Percentiles rank a stretch among this genome's conserved stretches.
Evolutionary conservation across 35 echinoderm and acorn worm genomes (phyloP).

Genomic region (Amphiura filiformis): DNA sequence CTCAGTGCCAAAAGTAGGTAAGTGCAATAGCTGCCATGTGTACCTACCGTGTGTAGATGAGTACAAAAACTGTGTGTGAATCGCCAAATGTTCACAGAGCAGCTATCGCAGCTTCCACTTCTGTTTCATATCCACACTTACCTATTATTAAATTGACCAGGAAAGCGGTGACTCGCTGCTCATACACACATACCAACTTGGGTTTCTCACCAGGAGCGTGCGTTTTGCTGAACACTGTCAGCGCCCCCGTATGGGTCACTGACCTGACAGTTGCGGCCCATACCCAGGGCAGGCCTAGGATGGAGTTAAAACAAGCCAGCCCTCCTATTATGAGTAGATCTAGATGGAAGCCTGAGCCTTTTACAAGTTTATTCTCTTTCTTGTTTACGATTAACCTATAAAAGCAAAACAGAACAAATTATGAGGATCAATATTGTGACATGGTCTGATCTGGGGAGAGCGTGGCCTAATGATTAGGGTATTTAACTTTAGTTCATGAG

Average conservation of each 20-base stretch:
- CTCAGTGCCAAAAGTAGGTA: no score
- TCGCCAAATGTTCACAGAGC: no score
- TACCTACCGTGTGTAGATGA: no score
- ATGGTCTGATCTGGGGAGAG: no score
- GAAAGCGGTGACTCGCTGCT: slow-evolving; percentile 74
- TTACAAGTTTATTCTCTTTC: slow-evolving; percentile 77
- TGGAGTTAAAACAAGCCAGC: slow-evolving; percentile 53
- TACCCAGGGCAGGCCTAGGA: slow-evolving; percentile 81
- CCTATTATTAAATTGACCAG: slow-evolving; percentile 79
- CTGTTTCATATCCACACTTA: no score
- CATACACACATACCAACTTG: slow-evolving; percentile 42
- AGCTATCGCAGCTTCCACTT: no score
- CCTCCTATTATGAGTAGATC: slow-evolving; percentile 75
- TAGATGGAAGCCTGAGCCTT: slow-evolving; percentile 81
- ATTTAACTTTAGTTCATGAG: no score
- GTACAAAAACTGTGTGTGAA: no score
- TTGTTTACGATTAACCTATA: slow-evolving; percentile 89
- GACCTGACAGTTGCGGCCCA: slow-evolving; percentile 84
- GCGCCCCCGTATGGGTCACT: slow-evolving; percentile 72
- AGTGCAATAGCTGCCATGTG: no score
- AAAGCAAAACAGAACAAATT: neutral
- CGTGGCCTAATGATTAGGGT: no score
- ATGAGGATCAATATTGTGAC: no score
- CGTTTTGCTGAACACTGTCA: slow-evolving; percentile 69
- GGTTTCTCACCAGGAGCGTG: slow-evolving; percentile 87